Evolutionary conservation across 2,888 invertebrate species (phyloP), one percentile per base, ranked within the genome.

Genomic region (Lepeophtheirus nordmannii): DNA sequence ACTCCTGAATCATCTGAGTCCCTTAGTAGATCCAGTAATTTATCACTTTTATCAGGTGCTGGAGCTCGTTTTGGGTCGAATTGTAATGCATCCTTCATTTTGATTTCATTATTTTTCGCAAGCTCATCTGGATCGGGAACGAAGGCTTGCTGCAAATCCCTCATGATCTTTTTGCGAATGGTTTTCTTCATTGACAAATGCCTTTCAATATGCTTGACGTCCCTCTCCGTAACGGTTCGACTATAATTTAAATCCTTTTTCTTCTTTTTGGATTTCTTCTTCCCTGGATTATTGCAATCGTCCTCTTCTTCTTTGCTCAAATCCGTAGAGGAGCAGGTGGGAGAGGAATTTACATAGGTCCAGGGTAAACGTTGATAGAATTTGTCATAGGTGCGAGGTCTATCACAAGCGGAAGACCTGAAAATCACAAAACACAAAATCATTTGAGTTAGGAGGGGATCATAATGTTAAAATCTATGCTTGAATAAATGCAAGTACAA

Each of bases 171-270:
- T 78, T 86, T 87, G 71, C 87, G 78, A 71, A 87, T 87, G 20
- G 87, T 87, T 74, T 87, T 87, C 78, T 88, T 87, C 87, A 87
- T 87, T 74, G 87, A 87, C 72, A 88, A 80, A 75, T 87, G 87
- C 71, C 87, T 78, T 73, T 88, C 87, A 57, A 87, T 76, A 22
- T 87, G 87, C 72, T 84, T 83, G 58, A 85, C 83, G 66, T 74
- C 74, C 59, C 68, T 72, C 72, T 83, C 83, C 14, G 81, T 78
- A 71, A 82, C 78, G 2, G 82, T 84, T 73, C 59, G 38, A 11
- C 58, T 41, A 22, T 62, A 62, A 10, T 62, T 30, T 14, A 23
- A 22, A 22, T 65, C 30, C 14, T 22, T 46, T 72, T 82, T 70
- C 77, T 78, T 73, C 79, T 80, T 72, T 79, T 71, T 70, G 66